Conservation (phyloP, 1,140 invertebrate species). For the Drusus annulatus region DNA sequence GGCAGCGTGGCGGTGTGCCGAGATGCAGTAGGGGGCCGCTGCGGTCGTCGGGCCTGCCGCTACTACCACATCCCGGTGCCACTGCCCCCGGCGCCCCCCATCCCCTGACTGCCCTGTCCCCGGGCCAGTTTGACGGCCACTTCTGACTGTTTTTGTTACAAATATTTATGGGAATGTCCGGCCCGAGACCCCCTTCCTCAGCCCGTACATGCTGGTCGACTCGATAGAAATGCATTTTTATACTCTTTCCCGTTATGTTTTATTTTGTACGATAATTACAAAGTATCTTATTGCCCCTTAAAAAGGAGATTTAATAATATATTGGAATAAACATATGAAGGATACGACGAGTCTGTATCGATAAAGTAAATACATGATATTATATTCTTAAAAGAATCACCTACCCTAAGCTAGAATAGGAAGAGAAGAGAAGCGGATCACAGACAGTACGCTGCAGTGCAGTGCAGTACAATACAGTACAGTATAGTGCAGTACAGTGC, state of each 20-base stretch:
- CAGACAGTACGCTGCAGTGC: conserved; percentile 11
- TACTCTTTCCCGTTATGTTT: conserved; percentile 58
- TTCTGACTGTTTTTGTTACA: conserved; percentile 26
- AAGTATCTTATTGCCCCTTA: conserved; percentile 58
- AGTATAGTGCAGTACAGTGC: background rate
- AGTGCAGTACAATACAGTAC: too few species aligned
- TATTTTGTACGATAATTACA: conserved; percentile 56
- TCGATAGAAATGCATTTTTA: conserved; percentile 53
- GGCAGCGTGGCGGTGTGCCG: conserved; percentile 95
- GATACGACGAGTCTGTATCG: conserved; percentile 57
- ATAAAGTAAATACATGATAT: conserved; percentile 59
- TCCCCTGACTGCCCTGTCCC: conserved; percentile 70
- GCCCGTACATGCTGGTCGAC: conserved; percentile 8
- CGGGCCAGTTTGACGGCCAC: conserved; percentile 26
- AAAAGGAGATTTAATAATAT: conserved; percentile 60
- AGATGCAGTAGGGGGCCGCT: conserved; percentile 92
- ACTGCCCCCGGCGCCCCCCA: conserved; percentile 79
- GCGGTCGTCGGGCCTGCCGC: conserved; percentile 91
- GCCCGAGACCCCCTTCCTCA: conserved; percentile 1
- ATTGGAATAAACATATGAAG: conserved; percentile 59
- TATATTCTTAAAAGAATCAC: conserved; percentile 58
- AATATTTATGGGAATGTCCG: conserved; percentile 24
- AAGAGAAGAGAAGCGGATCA: conserved; percentile 26
- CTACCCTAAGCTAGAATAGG: conserved; percentile 50
- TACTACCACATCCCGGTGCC: conserved; percentile 93